Percentiles rank a stretch among this genome's conserved stretches.
Conservation (phyloP, 1,140 invertebrate genomes). For the Asobara japonica region DNA sequence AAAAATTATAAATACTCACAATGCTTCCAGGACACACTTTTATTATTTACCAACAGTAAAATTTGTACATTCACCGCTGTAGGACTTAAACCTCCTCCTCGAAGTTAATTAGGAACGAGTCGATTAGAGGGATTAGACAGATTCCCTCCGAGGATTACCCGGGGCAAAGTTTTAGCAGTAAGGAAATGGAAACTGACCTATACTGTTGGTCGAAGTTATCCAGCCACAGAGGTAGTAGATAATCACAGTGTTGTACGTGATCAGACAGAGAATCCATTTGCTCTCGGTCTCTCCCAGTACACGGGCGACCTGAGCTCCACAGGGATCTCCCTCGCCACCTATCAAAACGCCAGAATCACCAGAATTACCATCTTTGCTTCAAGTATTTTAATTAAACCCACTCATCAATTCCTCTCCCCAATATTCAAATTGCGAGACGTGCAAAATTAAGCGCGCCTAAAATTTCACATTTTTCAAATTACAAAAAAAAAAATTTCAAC, state of each 20-base stretch:
- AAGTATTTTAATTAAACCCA: neutral
- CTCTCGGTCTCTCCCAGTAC: neutral
- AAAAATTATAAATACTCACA: too few relatives aligned
- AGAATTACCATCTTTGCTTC: neutral
- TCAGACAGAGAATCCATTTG: slow-evolving; percentile 38
- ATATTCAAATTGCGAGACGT: too few relatives aligned
- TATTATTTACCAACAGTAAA: neutral
- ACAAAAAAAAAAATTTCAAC: too few relatives aligned
- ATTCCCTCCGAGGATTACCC: neutral
- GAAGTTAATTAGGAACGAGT: slow-evolving; percentile 2
- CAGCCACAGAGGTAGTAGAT: slow-evolving; percentile 37
- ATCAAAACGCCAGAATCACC: neutral
- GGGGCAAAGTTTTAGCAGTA: slow-evolving; percentile 11
- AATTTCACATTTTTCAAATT: too few relatives aligned
- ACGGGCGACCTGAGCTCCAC: neutral
- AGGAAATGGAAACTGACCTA: slow-evolving; percentile 39
- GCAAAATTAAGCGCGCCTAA: too few relatives aligned
- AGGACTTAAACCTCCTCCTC: neutral
- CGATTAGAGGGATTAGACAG: slow-evolving; percentile 8
- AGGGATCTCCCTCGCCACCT: neutral
- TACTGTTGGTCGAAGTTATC: slow-evolving; percentile 32
- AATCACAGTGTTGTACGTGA: slow-evolving; percentile 40
- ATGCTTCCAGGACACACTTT: neutral
- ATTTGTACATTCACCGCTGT: neutral
- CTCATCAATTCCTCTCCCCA: neutral